phyloP scores from a whole-genome alignment of 2,888 invertebrate species.

The Bimastos eiseni region DNA sequence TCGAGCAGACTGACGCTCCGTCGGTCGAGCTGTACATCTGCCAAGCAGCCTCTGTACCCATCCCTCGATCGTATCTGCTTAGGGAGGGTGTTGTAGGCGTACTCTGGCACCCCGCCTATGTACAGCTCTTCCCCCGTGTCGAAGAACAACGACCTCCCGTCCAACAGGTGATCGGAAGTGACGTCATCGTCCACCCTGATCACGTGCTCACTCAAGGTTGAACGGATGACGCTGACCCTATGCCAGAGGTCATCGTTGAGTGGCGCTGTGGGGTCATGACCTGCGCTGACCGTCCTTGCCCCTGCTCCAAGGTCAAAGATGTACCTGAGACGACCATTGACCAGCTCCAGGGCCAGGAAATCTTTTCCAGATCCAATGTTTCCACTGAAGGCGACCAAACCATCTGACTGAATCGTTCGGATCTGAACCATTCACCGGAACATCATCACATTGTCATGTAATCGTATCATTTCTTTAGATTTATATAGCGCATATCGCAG shows the following conservation, averaged over 20 bases:
- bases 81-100: slow-evolving; percentile 79
- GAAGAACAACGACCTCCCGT: slow-evolving; percentile 66
- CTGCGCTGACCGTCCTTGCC: background rate
- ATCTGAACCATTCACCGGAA: slow-evolving; percentile 67
- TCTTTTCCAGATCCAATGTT: slow-evolving; percentile 74
- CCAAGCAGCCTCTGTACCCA: slow-evolving; percentile 91
- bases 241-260: slow-evolving; percentile 95
- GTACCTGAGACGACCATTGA: slow-evolving; percentile 87
- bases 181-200: slow-evolving; percentile 80
- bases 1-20: slow-evolving; percentile 25
- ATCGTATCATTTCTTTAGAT: too few relatives aligned
- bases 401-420: slow-evolving; percentile 84
- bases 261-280: slow-evolving; percentile 57
- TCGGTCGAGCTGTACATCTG: slow-evolving; percentile 86
- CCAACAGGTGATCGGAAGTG: slow-evolving; percentile 65
- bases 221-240: slow-evolving; percentile 78
- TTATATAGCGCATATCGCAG: too few relatives aligned
- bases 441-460: too few relatives aligned
- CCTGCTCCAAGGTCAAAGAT: slow-evolving; percentile 90
- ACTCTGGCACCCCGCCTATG: slow-evolving; percentile 67
- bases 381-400: slow-evolving; percentile 81
- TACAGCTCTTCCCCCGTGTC: slow-evolving; percentile 83
- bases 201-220: slow-evolving; percentile 83
- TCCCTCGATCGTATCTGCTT: slow-evolving; percentile 78
- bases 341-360: slow-evolving; percentile 86